Conservation (phyloP, 2,797 vertebrate genomes). For the Chaetodon trifasciatus region DNA sequence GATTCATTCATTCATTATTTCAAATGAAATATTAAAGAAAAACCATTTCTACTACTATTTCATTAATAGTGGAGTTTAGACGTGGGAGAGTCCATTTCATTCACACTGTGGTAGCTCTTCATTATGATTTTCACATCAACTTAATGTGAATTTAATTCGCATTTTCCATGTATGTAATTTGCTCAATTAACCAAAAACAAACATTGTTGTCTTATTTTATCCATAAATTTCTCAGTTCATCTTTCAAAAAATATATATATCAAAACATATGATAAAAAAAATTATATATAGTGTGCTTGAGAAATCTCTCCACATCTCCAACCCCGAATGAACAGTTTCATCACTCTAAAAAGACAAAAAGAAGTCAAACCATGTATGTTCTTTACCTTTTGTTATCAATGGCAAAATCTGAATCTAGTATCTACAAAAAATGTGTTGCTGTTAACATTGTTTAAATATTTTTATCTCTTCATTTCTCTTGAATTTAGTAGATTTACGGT, state of each 20-base stretch:
- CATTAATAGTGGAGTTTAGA: not conserved
- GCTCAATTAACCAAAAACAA: too few species aligned
- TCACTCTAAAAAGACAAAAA: not conserved
- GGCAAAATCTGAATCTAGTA: not conserved
- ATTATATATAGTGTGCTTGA: not conserved
- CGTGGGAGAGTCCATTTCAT: not conserved
- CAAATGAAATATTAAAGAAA: not conserved
- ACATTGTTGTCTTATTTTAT: not conserved
- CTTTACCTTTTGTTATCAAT: not conserved
- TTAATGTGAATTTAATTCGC: too few species aligned
- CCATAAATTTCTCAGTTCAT: not conserved
- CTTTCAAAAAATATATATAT: not conserved
- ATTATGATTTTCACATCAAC: not conserved
- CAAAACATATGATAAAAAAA: not conserved
- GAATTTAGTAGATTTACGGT: too few species aligned
- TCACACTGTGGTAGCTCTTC: not conserved
- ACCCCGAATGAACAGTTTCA: not conserved
- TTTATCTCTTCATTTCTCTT: too few species aligned
- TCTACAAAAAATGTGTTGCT: not conserved
- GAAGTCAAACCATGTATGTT: not conserved
- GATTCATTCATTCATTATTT: not conserved
- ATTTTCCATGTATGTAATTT: not conserved
- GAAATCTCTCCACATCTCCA: too few species aligned
- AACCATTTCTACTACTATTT: not conserved
- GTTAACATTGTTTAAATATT: not conserved